Conservation (phyloP, 2,113 vertebrate species). For the Pseudolaguvia tuberculata region DNA sequence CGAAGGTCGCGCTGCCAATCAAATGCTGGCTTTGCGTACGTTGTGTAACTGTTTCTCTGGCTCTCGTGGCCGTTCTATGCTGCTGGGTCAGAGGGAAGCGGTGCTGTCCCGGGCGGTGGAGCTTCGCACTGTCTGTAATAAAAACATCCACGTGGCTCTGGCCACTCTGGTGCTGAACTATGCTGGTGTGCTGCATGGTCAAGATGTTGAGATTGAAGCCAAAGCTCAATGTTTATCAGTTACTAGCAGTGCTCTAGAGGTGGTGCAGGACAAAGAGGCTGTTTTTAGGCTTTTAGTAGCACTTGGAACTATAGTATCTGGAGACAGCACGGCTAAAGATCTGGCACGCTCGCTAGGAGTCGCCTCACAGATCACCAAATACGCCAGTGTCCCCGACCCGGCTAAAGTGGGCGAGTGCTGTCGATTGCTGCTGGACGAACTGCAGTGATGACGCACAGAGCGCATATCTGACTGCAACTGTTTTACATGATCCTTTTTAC, state of each 20-base stretch:
- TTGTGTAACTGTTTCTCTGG: constrained; percentile 92
- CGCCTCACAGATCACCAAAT: constrained; percentile 89
- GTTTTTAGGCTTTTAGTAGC: constrained; percentile 92
- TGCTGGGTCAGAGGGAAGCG: constrained; percentile 84
- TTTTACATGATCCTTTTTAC: constrained; percentile 9
- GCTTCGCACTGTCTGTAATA: constrained; percentile 80
- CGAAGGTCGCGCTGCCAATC: constrained; percentile 85
- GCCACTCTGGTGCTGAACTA: constrained; percentile 92
- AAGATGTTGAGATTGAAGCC: constrained; percentile 80
- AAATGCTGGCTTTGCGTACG: constrained; percentile 88
- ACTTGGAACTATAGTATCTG: constrained; percentile 87
- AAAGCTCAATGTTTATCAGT: constrained; percentile 97
- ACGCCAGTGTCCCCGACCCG: constrained; percentile 83
- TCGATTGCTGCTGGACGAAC: constrained; percentile 84
- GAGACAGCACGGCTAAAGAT: constrained; percentile 82
- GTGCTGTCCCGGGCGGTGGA: constrained; percentile 83
- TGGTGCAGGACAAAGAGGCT: constrained; percentile 92
- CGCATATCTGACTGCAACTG: neutral
- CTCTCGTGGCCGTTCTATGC: constrained; percentile 76
- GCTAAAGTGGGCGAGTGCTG: constrained; percentile 93
- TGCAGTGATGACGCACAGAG: constrained; percentile 63
- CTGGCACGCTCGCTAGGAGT: constrained; percentile 91
- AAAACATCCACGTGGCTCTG: constrained; percentile 92
- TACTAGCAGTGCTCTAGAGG: constrained; percentile 86
- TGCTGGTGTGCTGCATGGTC: constrained; percentile 81